Base-by-base conservation (phyloP, 2,888 invertebrate genomes). In the Nephrotoma appendiculata region DNA sequence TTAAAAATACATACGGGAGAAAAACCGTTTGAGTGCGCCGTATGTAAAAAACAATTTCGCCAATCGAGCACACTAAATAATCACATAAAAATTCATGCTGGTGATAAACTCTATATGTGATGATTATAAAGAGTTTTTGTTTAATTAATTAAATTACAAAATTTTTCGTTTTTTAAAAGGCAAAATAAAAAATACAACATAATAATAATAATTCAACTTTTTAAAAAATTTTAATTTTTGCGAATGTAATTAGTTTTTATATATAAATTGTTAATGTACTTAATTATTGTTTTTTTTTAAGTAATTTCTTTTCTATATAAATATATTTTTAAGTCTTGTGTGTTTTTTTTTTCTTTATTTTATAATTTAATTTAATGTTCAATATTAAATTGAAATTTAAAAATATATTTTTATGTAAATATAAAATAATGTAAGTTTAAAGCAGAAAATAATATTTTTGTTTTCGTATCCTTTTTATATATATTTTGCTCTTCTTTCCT, bases 11-110 rank as follows among this genome's bases (percentile, higher is more conserved):
- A 92, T 88, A 92, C 92, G 88, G 92, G 92, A 83, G 92, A 92
- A 89, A 91, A 91, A 89, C 91, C 91, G 42, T 91, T 91, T 88
- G 91, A 91, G 89, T 91, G 91, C 89, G 91, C 91, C 88, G 91
- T 91, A 88, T 91, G 91, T 89, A 91, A 91, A 89, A 91, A 91
- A 89, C 91, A 92, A 89, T 92, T 92, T 90, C 91, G 92, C 88
- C 92, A 92, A 89, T 91, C 91, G 87, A 91, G 91, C 88, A 92
- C 92, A 87, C 90, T 92, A 88, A 92, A 92, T 89, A 92, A 92
- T 89, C 92, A 92, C 89, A 92, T 92, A 90, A 92, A 92, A 89
- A 91, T 92, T 87, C 92, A 92, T 87, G 91, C 92, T 86, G 91
- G 91, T 90, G 92, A 92, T 89, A 92, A 91, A 89, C 90, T 91